Evolutionary conservation across 2,113 vertebrate species (phyloP).

Genomic region (Psilopogon haemacephalus): DNA sequence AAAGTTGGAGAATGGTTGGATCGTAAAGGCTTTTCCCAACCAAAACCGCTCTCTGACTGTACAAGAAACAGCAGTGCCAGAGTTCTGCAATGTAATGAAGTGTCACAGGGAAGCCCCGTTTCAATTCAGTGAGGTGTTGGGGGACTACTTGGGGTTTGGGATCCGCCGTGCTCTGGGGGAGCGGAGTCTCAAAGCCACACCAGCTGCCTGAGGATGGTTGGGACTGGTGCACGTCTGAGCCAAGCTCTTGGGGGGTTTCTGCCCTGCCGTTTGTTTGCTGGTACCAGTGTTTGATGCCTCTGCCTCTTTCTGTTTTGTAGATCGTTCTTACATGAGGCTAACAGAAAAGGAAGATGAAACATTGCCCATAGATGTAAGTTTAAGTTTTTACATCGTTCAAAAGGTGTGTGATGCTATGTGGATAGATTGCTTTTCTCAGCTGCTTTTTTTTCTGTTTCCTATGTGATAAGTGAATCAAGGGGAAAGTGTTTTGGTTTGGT

Average conservation of each 20-base stretch:
- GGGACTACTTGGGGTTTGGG: not conserved
- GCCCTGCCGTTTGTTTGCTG: rapidly evolving
- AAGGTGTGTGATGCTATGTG: not conserved
- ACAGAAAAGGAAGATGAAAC: constrained; percentile 98
- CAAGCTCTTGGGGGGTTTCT: rapidly evolving
- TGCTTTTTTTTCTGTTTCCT: not conserved
- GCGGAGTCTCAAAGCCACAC: not conserved
- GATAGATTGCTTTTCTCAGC: not conserved
- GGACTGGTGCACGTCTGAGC: rapidly evolving
- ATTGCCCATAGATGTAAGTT: constrained; percentile 94
- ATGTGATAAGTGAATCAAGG: not conserved
- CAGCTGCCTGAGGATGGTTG: not conserved
- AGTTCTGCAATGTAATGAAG: too few relatives aligned
- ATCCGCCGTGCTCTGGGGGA: not conserved
- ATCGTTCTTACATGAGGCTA: constrained; percentile 93
- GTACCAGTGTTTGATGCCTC: rapidly evolving
- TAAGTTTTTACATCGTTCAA: not conserved
- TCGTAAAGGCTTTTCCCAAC: too few relatives aligned
- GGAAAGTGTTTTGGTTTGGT: too few relatives aligned
- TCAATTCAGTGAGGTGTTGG: not conserved
- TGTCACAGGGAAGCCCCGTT: too few relatives aligned
- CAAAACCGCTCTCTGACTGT: too few relatives aligned
- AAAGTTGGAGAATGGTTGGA: too few relatives aligned
- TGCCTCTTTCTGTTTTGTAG: constrained; percentile 59
- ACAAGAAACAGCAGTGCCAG: too few relatives aligned